Percentiles rank a stretch among this genome's conserved stretches.
Conservation (phyloP, 2,888 invertebrate species). For the Eristalis tenax region DNA sequence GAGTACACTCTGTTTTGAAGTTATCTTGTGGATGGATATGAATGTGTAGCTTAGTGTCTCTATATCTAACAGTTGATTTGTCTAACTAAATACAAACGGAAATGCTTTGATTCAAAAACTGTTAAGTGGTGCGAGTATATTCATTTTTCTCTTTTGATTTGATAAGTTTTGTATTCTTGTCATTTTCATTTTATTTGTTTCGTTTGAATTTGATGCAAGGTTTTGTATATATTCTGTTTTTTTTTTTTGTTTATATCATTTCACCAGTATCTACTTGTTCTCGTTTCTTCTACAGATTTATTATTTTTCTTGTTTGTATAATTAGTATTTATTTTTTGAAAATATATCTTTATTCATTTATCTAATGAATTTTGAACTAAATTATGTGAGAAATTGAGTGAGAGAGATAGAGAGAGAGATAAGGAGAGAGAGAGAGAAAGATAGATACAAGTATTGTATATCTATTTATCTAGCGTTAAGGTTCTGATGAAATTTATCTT, state of each 20-base stretch:
- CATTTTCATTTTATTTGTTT: conserved; percentile 16
- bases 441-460: background rate
- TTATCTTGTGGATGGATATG: conserved; percentile 21
- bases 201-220: conserved; percentile 37
- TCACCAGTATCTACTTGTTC: conserved; percentile 33
- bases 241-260: background rate
- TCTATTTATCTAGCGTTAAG: conserved; percentile 1
- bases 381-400: conserved; percentile 16
- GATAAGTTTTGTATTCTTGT: conserved; percentile 27
- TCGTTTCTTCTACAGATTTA: conserved; percentile 59
- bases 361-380: conserved; percentile 30
- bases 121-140: background rate
- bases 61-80: background rate
- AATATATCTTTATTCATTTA: conserved; percentile 22
- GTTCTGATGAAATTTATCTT: conserved; percentile 74
- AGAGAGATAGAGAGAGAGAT: background rate
- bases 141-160: background rate
- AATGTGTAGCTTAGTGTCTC: background rate
- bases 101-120: background rate
- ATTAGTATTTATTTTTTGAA: conserved; percentile 36
- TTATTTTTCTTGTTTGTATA: conserved; percentile 27
- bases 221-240: conserved; percentile 19
- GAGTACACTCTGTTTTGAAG: conserved; percentile 13
- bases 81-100: background rate
- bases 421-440: background rate